These are phyloP conservation scores for Yponomeuta evonymella DNA, from an alignment of 2,888 invertebrate species.

Conservation along the genomic window DNA sequence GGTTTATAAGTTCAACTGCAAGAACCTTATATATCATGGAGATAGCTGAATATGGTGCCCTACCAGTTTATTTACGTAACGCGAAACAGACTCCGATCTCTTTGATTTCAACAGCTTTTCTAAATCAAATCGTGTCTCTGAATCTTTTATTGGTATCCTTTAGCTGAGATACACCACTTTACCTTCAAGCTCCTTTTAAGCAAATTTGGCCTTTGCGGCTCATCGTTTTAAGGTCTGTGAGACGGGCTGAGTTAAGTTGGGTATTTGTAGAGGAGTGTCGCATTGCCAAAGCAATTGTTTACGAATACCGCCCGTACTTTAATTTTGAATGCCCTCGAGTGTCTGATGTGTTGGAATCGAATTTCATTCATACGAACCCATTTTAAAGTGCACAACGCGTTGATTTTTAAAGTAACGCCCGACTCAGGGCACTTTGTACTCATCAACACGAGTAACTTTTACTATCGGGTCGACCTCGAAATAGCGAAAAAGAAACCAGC, in stretches of 20 bases:
- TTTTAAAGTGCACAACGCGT: too few species aligned
- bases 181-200: neutral
- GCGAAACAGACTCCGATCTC: slow-evolving; percentile 1
- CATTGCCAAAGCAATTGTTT: slow-evolving; percentile 39
- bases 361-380: slow-evolving; percentile 29
- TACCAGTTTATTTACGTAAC: neutral
- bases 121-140: slow-evolving; percentile 54
- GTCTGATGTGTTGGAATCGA: slow-evolving; percentile 22
- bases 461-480: too few species aligned
- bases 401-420: too few species aligned
- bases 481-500: too few species aligned
- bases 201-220: neutral
- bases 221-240: neutral
- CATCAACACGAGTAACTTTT: too few species aligned
- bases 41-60: too few species aligned
- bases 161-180: slow-evolving; percentile 21
- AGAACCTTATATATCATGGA: too few species aligned
- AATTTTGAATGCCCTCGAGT: slow-evolving; percentile 39
- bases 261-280: slow-evolving; percentile 25
- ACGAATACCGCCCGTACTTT: slow-evolving; percentile 35
- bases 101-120: slow-evolving; percentile 26
- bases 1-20: too few species aligned
- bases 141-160: slow-evolving; percentile 53
- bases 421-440: too few species aligned
- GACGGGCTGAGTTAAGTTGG: neutral